These are phyloP conservation scores for Synergus japonicus DNA, from an alignment of 2,888 invertebrate genomes.

Conservation along the genomic window DNA sequence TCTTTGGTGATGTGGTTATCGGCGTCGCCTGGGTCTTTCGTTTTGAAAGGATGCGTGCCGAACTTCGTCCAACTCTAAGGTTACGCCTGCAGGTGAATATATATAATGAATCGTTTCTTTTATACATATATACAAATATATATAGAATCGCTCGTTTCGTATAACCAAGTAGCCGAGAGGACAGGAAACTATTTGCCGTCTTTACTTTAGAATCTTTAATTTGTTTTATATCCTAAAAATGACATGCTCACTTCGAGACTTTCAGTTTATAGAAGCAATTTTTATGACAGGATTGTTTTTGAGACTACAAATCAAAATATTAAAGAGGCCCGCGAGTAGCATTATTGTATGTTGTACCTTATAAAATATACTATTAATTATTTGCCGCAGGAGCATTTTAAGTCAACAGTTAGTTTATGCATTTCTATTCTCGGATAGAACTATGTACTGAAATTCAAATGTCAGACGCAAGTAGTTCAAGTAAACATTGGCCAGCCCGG, in stretches of 20 bases:
- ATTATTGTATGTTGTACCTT: no score
- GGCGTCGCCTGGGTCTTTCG: slow-evolving; percentile 92
- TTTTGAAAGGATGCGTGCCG: slow-evolving; percentile 86
- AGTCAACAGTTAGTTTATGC: background rate
- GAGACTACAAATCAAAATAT: no score
- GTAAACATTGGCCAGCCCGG: background rate
- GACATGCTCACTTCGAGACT: no score
- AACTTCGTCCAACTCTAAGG: slow-evolving; percentile 84
- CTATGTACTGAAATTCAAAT: background rate
- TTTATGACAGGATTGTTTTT: no score
- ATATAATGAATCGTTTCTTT: background rate
- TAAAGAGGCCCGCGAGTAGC: no score
- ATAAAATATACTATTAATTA: background rate
- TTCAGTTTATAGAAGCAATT: no score
- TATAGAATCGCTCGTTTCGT: no score
- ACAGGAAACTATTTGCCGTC: no score
- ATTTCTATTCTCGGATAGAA: background rate
- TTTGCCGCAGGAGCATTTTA: background rate
- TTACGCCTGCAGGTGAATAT: slow-evolving; percentile 79
- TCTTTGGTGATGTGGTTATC: slow-evolving; percentile 90
- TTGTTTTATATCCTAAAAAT: no score
- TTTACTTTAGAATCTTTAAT: no score
- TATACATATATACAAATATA: no score
- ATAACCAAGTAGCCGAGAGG: no score
- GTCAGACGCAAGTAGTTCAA: background rate